Conservation (phyloP, 2,113 vertebrate genomes). For the Rhea americana region DNA sequence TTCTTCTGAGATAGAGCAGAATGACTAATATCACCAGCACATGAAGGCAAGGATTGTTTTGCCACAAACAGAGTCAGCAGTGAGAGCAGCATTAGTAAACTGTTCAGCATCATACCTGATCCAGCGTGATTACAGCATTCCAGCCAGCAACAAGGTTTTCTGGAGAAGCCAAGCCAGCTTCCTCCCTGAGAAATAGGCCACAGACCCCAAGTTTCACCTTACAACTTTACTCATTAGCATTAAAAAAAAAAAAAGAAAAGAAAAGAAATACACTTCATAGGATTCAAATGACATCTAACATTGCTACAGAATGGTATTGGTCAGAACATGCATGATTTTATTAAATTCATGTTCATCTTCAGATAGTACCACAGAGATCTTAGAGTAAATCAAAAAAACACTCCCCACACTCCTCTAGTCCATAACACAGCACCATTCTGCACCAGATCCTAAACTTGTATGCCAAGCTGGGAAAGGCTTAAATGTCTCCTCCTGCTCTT, state of each 20-base stretch:
- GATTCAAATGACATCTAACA: no score
- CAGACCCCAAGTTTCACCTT: accelerated
- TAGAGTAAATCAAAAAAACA: no score
- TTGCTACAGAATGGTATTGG: accelerated
- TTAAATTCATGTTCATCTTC: neutral
- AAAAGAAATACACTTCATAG: neutral
- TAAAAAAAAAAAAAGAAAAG: neutral
- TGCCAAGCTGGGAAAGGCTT: neutral
- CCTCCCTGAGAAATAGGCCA: accelerated
- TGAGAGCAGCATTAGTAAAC: neutral
- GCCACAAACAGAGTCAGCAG: neutral
- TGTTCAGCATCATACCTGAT: neutral
- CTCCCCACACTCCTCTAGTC: neutral
- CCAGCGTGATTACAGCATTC: neutral
- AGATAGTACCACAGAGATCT: neutral
- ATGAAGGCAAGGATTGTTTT: neutral
- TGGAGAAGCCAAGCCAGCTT: neutral
- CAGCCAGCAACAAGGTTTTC: neutral
- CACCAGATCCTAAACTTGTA: neutral
- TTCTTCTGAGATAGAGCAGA: neutral
- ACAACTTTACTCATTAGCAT: accelerated
- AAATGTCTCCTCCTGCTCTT: neutral
- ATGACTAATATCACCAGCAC: neutral
- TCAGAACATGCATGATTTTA: accelerated
- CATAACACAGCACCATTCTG: accelerated